Conservation (phyloP, 2,888 invertebrate genomes). For the Gortyna flavago region DNA sequence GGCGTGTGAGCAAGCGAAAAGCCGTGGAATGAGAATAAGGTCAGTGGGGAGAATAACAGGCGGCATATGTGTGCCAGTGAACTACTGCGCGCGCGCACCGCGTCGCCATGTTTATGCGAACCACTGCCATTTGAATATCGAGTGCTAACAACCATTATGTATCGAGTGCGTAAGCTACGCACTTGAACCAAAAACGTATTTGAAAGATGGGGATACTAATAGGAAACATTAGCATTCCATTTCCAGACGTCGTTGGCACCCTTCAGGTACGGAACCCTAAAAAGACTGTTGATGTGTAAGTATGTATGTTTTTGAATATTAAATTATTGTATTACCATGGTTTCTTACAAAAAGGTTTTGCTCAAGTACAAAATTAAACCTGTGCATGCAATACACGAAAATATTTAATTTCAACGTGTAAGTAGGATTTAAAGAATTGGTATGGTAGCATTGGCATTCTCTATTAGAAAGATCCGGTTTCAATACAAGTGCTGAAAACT, state of each 20-base stretch:
- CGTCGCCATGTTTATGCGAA: conserved; percentile 49
- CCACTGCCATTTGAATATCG: conserved; percentile 54
- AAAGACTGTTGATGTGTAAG: too few species aligned
- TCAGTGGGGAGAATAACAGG: conserved; percentile 64
- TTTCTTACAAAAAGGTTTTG: not conserved
- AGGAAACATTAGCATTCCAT: too few species aligned
- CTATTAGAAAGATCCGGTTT: not conserved
- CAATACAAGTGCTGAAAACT: not conserved
- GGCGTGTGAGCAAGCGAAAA: conserved; percentile 61
- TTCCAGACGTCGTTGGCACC: too few species aligned
- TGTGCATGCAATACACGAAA: not conserved
- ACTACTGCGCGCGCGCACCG: conserved; percentile 46
- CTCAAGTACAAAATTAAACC: not conserved
- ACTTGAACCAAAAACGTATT: conserved; percentile 32
- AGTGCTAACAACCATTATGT: conserved; percentile 34
- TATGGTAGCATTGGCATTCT: not conserved
- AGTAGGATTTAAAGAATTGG: not conserved
- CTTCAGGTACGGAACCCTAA: too few species aligned
- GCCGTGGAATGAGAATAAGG: conserved; percentile 63
- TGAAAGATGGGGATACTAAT: conserved; percentile 24
- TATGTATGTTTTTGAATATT: not conserved
- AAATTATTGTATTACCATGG: not conserved
- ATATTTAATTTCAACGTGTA: not conserved
- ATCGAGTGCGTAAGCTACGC: conserved; percentile 21
- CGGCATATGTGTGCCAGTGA: conserved; percentile 53